A percentile compares a stretch with the other conserved stretches of the same genome.
These are phyloP conservation scores for Leptinotarsa rubiginosa DNA, from an alignment of 2,888 invertebrate genomes.

Conservation along the genomic window DNA sequence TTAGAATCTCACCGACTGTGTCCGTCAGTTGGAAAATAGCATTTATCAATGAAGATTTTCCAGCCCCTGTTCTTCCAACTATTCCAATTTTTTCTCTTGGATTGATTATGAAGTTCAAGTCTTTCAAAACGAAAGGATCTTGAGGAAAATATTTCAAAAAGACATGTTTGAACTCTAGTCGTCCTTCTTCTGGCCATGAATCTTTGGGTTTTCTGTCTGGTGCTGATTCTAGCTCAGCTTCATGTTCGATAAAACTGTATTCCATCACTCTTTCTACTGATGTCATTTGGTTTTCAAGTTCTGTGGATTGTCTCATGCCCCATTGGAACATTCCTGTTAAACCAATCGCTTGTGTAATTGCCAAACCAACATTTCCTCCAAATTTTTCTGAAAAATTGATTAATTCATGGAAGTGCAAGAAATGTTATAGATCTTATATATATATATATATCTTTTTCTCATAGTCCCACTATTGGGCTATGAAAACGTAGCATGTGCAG, in stretches of 20 bases:
- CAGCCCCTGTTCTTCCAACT: slow-evolving; percentile 87
- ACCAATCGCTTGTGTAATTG: slow-evolving; percentile 64
- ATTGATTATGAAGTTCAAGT: slow-evolving; percentile 75
- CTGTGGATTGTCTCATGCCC: slow-evolving; percentile 77
- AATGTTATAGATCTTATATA: not conserved
- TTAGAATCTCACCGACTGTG: slow-evolving; percentile 69
- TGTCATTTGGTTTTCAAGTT: slow-evolving; percentile 82
- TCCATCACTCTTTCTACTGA: slow-evolving; percentile 86
- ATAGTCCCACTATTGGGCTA: too few relatives aligned
- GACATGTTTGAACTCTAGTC: slow-evolving; percentile 76
- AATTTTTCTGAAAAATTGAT: slow-evolving; percentile 43
- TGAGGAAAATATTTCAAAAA: slow-evolving; percentile 71
- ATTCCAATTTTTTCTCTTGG: slow-evolving; percentile 82
- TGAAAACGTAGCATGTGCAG: too few relatives aligned
- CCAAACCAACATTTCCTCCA: slow-evolving; percentile 65
- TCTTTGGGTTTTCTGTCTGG: slow-evolving; percentile 76
- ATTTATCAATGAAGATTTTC: slow-evolving; percentile 77
- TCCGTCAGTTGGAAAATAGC: slow-evolving; percentile 78
- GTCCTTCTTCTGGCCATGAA: slow-evolving; percentile 80
- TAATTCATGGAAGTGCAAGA: not conserved
- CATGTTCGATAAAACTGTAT: slow-evolving; percentile 61
- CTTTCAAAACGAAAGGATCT: slow-evolving; percentile 82
- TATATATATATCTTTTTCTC: too few relatives aligned
- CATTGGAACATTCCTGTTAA: slow-evolving; percentile 79
- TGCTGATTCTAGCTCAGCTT: slow-evolving; percentile 64